Percentiles rank a stretch among this genome's conserved stretches.
Conservation (phyloP, 2,888 invertebrate genomes). For the Oegoconia quadripuncta region DNA sequence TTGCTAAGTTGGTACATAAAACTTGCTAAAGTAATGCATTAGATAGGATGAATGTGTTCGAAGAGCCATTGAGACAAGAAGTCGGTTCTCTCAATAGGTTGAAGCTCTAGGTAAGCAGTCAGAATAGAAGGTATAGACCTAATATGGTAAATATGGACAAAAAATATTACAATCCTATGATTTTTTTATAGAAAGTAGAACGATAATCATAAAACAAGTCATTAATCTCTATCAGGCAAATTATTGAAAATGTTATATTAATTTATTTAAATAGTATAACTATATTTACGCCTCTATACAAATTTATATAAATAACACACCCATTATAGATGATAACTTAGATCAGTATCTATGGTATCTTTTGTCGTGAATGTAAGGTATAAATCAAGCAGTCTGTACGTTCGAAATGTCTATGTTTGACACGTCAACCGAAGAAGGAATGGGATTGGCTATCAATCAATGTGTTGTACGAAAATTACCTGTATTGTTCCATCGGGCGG, state of each 20-base stretch:
- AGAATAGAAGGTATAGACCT: too few relatives aligned
- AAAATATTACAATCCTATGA: too few relatives aligned
- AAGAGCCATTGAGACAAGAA: too few relatives aligned
- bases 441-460: slow-evolving; percentile 67
- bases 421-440: slow-evolving; percentile 43
- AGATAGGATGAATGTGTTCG: too few relatives aligned
- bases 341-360: slow-evolving; percentile 39
- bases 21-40: too few relatives aligned
- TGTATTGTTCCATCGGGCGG: slow-evolving; percentile 58
- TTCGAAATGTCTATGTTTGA: slow-evolving; percentile 49
- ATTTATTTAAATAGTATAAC: slow-evolving; percentile 31
- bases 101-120: too few relatives aligned
- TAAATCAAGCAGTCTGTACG: slow-evolving; percentile 47
- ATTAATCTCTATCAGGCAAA: slow-evolving; percentile 14
- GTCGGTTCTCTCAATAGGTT: too few relatives aligned
- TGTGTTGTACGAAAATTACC: slow-evolving; percentile 58
- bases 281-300: slow-evolving; percentile 27
- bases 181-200: too few relatives aligned
- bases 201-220: too few relatives aligned
- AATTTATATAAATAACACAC: slow-evolving; percentile 19
- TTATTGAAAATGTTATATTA: not conserved
- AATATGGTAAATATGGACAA: too few relatives aligned
- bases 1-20: too few relatives aligned
- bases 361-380: slow-evolving; percentile 39
- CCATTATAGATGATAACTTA: slow-evolving; percentile 32